Evolutionary conservation across 2,888 invertebrate genomes (phyloP).

Genomic region (Scaptomyza caliginosa): DNA sequence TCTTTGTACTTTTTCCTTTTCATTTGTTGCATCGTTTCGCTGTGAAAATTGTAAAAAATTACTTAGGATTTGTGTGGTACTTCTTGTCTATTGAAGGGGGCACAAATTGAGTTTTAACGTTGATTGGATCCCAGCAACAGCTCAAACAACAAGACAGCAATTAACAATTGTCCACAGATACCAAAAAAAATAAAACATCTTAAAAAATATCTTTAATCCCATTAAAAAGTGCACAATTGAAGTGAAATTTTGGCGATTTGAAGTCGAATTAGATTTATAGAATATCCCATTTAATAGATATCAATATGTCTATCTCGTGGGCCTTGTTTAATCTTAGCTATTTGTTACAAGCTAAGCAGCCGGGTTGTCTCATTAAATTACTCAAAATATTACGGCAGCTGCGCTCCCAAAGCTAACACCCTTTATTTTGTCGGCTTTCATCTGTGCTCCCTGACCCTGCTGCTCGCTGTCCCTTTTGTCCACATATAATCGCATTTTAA

Average conservation of each 20-base stretch:
- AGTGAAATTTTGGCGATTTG: neutral
- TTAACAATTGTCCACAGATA: constrained; percentile 26
- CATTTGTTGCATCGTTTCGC: neutral
- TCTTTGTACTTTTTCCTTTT: neutral
- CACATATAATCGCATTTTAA: constrained; percentile 75
- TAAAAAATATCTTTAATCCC: too few relatives aligned
- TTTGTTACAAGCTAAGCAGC: constrained; percentile 45
- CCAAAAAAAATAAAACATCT: neutral
- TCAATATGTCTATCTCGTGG: neutral
- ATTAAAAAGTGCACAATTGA: too few relatives aligned
- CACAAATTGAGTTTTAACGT: constrained; percentile 64
- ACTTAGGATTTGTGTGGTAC: constrained; percentile 51
- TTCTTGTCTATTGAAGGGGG: constrained; percentile 39
- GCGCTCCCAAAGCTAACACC: constrained; percentile 25
- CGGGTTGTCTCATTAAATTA: constrained; percentile 59
- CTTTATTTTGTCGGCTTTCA: neutral
- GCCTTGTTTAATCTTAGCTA: constrained; percentile 45
- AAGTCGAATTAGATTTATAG: neutral
- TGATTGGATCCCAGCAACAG: constrained; percentile 43
- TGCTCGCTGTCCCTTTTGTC: neutral
- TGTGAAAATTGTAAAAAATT: constrained; percentile 54
- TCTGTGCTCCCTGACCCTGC: neutral
- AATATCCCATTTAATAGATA: neutral
- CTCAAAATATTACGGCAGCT: constrained; percentile 51
- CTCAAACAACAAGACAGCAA: constrained; percentile 30